Base-by-base conservation (phyloP, 2,888 invertebrate genomes). In the Athalia circularis region DNA sequence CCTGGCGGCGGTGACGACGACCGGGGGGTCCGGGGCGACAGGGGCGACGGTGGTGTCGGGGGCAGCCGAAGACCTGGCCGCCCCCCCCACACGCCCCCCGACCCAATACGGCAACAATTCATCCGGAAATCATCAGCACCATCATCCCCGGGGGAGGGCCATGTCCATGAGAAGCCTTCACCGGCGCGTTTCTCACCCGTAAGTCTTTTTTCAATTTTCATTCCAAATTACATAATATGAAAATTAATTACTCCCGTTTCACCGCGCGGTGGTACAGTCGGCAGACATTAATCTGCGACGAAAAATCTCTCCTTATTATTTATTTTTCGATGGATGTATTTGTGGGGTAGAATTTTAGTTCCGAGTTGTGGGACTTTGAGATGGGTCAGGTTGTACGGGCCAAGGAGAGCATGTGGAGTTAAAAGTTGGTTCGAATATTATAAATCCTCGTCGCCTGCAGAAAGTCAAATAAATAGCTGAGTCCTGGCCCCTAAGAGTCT, bases 151-250 rank as follows among this genome's bases (percentile, higher is more conserved):
- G 79, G 86, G 83, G 77, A 85, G 88, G 85, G 86, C 88, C 82
- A 89, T 87, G 87, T 90, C 90, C 65, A 85, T 89, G 87, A 87
- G 90, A 81, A 90, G 89, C 77, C 86, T 90, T 45, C 88, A 88
- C 80, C 87, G 89, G 59, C 88, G 90, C 80, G 89, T 90, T 82
- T 89, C 90, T 79, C 89, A 90, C 84, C 90, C 90, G 90, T 90
- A 79, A 89, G 89, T 89, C 54, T 5, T 29, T 52, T 77, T 61
- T 15, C 15, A 29, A 62, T 9, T 29, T 29, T 1, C 29, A 29
- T 29, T 29, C 29, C 29, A 29, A 29, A 29, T 29, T 29, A 29
- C 2, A 29, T 29, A 29, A 29, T 3, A 0, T 45, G 3, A 13
- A 4, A 29, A n/a, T 64, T 11, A 9, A n/a, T 64, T 64, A 8